phyloP scores from a whole-genome alignment of 2,113 vertebrate species.

The Puntigrus tetrazona region DNA sequence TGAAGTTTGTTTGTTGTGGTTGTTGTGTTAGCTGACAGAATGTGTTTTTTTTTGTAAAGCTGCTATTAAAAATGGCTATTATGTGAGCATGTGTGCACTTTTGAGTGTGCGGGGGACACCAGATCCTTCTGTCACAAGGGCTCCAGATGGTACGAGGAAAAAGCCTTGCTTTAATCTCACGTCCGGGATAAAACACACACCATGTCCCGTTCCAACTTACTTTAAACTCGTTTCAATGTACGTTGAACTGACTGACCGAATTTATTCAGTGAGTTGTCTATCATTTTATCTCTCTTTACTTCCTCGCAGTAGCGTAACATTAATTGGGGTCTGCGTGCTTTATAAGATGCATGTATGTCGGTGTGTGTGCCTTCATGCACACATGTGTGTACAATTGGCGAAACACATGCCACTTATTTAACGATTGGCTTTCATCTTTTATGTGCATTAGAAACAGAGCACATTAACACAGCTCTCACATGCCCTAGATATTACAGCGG shows the following conservation, averaged over 20 bases:
- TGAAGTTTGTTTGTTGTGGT: slow-evolving; percentile 6
- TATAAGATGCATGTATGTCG: neutral
- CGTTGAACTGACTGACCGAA: neutral
- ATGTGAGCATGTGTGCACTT: slow-evolving; percentile 4
- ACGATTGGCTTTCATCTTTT: slow-evolving; percentile 38
- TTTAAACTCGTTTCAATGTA: neutral
- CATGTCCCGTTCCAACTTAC: neutral
- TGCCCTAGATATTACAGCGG: slow-evolving; percentile 40
- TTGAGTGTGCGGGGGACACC: neutral
- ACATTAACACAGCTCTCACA: slow-evolving; percentile 5
- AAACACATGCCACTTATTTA: neutral
- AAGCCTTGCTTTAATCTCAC: slow-evolving; percentile 39
- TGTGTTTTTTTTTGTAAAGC: neutral
- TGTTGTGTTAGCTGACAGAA: neutral
- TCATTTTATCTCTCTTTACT: neutral
- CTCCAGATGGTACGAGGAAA: slow-evolving; percentile 16
- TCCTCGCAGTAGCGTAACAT: neutral
- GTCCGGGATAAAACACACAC: slow-evolving; percentile 8
- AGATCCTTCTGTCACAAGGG: slow-evolving; percentile 20
- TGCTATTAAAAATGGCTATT: neutral
- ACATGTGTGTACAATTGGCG: neutral
- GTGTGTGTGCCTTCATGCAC: neutral
- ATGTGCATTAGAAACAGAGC: slow-evolving; percentile 39
- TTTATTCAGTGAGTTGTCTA: neutral
- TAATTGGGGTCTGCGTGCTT: neutral